Base-by-base conservation (phyloP, 2,888 invertebrate species). In the Tenthredo distinguenda region DNA sequence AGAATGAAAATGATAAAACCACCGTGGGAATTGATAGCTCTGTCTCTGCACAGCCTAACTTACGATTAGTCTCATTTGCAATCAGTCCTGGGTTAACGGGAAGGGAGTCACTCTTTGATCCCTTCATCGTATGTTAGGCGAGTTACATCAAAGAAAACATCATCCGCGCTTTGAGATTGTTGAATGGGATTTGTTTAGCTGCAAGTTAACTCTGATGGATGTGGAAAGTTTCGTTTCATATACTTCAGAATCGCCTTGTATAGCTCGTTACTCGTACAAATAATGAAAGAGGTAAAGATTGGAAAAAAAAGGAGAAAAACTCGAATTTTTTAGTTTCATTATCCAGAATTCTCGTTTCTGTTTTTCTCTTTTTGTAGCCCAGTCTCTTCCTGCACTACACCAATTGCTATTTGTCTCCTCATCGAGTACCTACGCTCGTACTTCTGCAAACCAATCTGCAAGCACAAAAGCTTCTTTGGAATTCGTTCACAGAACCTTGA, bases 91-190 rank as follows among this genome's bases (percentile, higher is more conserved):
- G 81, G 7, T 12, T 18, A 81, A 62, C 81, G 55, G 55, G 6
- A 55, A 50, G 62, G 81, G 18, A 26, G 68, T 37, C 50, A 12
- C 68, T 34, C 83, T 83, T 83, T 83, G 83, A 83, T 83, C 83
- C 68, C 83, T 71, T 31, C 68, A 31, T 31, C 65, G 40, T 26
- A 55, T 77, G 50, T n/a, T 55, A 55, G 55, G 47, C 9, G 81
- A 62, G 62, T 55, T 81, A 81, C 58, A 83, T 83, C 83, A 83
- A 68, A 83, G 83, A 68, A 83, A 68, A 68, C 68, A 47, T 68
- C 43, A 43, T 47, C n/a, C 47, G 21, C 43, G 47, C 47, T 83
- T 71, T n/a, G 68, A 83, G 47, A 68, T 47, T 50, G 21, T 62
- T 83, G 68, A 83, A 83, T 47, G 31, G 65, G 65, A 68, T 83